Evolutionary conservation across 1,140 invertebrate species (phyloP), one percentile per base, ranked within the genome.

Genomic region (Drosophila jambulina): DNA sequence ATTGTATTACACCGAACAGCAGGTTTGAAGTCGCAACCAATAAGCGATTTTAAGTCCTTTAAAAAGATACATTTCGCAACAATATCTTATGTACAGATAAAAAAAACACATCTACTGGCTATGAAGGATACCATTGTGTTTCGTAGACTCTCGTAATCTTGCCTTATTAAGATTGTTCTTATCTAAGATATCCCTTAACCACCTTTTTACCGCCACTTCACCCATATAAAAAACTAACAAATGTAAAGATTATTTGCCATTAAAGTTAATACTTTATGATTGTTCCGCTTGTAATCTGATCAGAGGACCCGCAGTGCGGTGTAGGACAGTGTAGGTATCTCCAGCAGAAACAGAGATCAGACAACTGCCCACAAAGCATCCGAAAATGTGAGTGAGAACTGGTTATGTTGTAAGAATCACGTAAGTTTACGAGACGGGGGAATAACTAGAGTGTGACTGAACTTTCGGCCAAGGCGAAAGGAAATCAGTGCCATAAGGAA

Each of bases 341-440:
- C 61, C 64, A 54, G 78, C 42, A 64, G 48, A 53, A 32, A 46
- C 46, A 36, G 42, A 54, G 45, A 76, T 63, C 29, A 61, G 51
- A 69, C 46, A 54, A 58, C 72, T 46, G 51, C 82, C 84, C 84
- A 87, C 67, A 82, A 76, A 62, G 75, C 67, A 83, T 77, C 81
- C 85, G 72, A 87, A 86, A 87, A 84, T 87, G 67, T 71, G 75
- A 80, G 27, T 46, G 32, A 46, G 59, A 84, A 88, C 84, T 86
- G 84, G 84, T 88, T 88, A 69, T 84, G 77, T 85, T 85, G 82
- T 90, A 88, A 88, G 84, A 84, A 62, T 84, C 84, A 72, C 83
- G 85, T 84, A 81, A 84, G 80, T 78, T 88, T 65, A 58, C 49
- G 64, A 76, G 80, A 83, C 27, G 29, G 74, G 77, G 82, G 65